phyloP scores from a whole-genome alignment of 2,797 vertebrate genomes.

The Lagorchestes hirsutus region DNA sequence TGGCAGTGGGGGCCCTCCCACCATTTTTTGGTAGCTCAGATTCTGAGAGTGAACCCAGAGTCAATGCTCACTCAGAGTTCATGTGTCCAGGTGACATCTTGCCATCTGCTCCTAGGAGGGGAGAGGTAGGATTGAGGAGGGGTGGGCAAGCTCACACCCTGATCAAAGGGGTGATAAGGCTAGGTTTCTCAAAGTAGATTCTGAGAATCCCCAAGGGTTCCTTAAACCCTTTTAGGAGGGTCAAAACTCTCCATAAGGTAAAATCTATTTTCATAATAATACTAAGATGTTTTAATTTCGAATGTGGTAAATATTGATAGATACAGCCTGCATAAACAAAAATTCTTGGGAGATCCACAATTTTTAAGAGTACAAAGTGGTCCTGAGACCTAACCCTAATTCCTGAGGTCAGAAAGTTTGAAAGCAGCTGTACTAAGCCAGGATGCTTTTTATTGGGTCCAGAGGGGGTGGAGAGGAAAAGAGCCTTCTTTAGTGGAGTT shows the following conservation, averaged over 20 bases:
- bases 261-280: not conserved
- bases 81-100: conserved; percentile 23
- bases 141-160: not conserved
- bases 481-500: not conserved
- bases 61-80: conserved; percentile 55
- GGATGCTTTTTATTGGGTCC: not conserved
- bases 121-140: not conserved
- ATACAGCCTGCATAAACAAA: not conserved
- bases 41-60: conserved; percentile 24
- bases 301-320: not conserved
- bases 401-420: not conserved
- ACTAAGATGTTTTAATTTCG: not conserved
- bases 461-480: not conserved
- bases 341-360: not conserved
- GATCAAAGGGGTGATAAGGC: not conserved
- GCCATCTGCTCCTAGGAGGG: not conserved
- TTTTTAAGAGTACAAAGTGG: not conserved
- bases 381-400: not conserved
- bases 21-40: not conserved
- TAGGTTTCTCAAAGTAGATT: not conserved
- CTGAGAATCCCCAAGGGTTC: not conserved
- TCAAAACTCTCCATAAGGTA: not conserved
- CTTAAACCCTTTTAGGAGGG: not conserved
- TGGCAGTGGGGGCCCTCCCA: not conserved
- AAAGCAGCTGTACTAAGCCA: not conserved